Evolutionary conservation across 1,140 invertebrate species (phyloP).

Genomic region (Bombus balteatus): DNA sequence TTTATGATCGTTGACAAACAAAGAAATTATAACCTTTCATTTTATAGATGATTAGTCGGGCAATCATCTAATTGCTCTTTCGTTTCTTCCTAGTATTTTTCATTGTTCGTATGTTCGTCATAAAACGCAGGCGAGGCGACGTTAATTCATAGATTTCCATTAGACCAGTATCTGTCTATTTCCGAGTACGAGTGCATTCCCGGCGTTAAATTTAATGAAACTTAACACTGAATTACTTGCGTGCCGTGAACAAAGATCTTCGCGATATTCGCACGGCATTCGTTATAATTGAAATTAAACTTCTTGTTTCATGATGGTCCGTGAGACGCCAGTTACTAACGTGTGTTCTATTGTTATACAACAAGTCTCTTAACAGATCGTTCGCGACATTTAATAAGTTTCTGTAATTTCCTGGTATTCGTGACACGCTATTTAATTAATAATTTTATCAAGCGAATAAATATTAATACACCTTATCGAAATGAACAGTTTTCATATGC

Average conservation of each 20-base stretch:
- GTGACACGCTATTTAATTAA: neutral
- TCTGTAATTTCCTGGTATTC: neutral
- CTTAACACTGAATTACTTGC: conserved; percentile 34
- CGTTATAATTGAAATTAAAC: conserved; percentile 34
- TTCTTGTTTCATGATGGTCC: neutral
- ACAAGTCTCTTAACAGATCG: neutral
- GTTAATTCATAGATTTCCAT: conserved; percentile 40
- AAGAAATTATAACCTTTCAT: neutral
- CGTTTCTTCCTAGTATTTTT: neutral
- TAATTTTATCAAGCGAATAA: neutral
- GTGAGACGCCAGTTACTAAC: neutral
- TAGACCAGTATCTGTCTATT: conserved; percentile 6
- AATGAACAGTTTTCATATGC: too few species aligned
- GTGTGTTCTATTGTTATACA: neutral
- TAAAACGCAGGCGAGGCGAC: neutral
- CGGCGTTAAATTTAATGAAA: conserved; percentile 44
- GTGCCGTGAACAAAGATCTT: conserved; percentile 3
- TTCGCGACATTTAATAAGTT: neutral
- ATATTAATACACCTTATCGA: neutral
- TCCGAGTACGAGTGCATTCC: too few species aligned
- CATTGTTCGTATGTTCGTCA: neutral
- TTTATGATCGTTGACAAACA: neutral
- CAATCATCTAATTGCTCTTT: conserved; percentile 4
- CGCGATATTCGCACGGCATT: neutral
- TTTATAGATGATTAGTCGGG: neutral